Conservation (phyloP, 2,113 vertebrate genomes). For the Trachemys scripta region DNA sequence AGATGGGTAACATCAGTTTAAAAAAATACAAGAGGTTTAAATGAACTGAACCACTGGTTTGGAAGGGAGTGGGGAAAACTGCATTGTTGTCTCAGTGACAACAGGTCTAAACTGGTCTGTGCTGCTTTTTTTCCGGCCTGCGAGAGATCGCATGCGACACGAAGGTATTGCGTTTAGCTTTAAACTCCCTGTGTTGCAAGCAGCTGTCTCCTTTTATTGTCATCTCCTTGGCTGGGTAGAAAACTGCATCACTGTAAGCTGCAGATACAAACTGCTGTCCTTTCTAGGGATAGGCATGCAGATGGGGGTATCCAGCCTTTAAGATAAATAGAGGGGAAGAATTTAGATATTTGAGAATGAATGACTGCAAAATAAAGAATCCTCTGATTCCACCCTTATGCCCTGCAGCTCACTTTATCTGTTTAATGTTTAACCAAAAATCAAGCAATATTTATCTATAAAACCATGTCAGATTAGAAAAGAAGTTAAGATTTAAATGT, state of each 20-base stretch:
- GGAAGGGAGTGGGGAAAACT: neutral
- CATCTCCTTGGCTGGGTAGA: neutral
- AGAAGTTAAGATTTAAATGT: neutral
- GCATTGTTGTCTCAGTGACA: neutral
- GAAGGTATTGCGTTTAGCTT: neutral
- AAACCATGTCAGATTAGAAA: neutral
- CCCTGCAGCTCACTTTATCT: neutral
- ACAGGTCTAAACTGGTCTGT: neutral
- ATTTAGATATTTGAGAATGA: neutral
- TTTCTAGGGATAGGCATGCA: neutral
- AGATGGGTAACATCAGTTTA: neutral
- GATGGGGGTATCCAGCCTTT: neutral
- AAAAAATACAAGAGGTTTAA: neutral
- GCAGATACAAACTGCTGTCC: neutral
- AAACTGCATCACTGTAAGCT: neutral
- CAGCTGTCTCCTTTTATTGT: neutral
- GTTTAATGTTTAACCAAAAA: neutral
- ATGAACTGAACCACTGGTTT: neutral
- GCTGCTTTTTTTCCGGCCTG: neutral
- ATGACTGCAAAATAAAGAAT: neutral
- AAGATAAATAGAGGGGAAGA: neutral
- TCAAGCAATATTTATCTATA: neutral
- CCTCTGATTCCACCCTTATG: neutral
- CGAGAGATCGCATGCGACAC: neutral
- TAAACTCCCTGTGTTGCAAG: neutral